phyloP scores from a whole-genome alignment of 2,113 vertebrate genomes.

The Mobula birostris region DNA sequence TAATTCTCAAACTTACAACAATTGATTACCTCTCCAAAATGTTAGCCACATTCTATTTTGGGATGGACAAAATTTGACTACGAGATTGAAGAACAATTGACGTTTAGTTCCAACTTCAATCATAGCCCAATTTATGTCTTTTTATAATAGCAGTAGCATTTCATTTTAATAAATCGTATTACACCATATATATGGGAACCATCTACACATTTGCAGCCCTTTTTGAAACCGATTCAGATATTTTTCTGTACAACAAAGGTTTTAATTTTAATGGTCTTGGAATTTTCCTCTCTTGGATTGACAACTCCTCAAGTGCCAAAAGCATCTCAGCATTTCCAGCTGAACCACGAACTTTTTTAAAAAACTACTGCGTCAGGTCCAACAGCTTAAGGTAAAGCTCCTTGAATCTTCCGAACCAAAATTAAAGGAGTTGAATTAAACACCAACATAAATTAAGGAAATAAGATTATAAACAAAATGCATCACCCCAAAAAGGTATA shows the following conservation, averaged over 20 bases:
- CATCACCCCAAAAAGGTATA: not conserved
- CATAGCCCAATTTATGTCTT: not conserved
- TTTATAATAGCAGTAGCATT: not conserved
- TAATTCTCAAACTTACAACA: not conserved
- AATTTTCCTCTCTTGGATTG: conserved; percentile 40
- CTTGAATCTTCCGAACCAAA: not conserved
- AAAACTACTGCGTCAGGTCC: not conserved
- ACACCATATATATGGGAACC: not conserved
- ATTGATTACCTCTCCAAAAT: not conserved
- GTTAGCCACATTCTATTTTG: not conserved
- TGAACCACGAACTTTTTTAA: conserved; percentile 33
- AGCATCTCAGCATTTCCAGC: conserved; percentile 44
- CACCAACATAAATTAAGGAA: not conserved
- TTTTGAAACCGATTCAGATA: conserved; percentile 40
- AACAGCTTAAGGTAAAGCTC: not conserved
- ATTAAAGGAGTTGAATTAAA: not conserved
- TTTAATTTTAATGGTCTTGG: conserved; percentile 48
- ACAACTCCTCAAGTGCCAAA: conserved; percentile 43
- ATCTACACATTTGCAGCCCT: not conserved
- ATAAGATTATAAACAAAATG: not conserved
- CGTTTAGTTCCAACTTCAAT: not conserved
- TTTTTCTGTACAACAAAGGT: conserved; percentile 47
- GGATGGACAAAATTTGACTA: not conserved
- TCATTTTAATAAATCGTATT: not conserved
- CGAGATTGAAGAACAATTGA: not conserved